Base-by-base conservation (phyloP, 2,888 invertebrate genomes). In the Coelopa pilipes region DNA sequence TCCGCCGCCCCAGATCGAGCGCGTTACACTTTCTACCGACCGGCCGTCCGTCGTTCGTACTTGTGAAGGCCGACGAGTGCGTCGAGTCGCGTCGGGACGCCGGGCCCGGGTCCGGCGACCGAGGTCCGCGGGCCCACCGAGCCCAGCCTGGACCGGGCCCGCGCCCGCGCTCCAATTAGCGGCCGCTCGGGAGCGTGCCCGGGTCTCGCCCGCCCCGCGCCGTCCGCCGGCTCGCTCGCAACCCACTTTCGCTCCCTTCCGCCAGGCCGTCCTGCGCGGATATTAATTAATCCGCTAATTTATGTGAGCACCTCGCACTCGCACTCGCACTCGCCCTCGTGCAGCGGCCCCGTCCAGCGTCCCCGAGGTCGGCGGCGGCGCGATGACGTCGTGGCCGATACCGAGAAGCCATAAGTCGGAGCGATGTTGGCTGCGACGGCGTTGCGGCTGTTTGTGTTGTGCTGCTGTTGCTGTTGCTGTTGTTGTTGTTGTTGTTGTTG, bases 201-300 rank as follows among this genome's bases (percentile, higher is more conserved):
- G 9, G 10, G 57, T 59, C 17, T 11, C 59, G 4, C 17, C 59
- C 12, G 1, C 62, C 10, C 34, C 15, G 1, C 62, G 24, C 24
- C 15, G 21, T 1, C 1, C 49, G 5, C 47, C n/a, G 34, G 34
- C 4, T 7, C 34, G 34, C 34, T 34, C 19, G n/a, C 60, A 60
- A 17, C 53, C 19, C 17, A 24, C 60, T 34, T 60, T 19, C 13
- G 4, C 60, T 24, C 21, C 19, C 17, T 34, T 24, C 4, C 13
- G 4, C 12, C 21, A 19, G 34, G 9, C 10, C 63, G 34, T 11
- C 19, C 57, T n/a, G 59, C 24, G 13, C 45, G 2, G 75, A 75
- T 76, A 75, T 78, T 78, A 79, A 79, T 77, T 78, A 78, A 79
- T 79, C 77, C 79, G 78, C 79, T 78, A 79, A 79, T 79, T 79